These are phyloP conservation scores for Bathynomus jamesi DNA, from an alignment of 1,140 invertebrate species.

Conservation along the genomic window DNA sequence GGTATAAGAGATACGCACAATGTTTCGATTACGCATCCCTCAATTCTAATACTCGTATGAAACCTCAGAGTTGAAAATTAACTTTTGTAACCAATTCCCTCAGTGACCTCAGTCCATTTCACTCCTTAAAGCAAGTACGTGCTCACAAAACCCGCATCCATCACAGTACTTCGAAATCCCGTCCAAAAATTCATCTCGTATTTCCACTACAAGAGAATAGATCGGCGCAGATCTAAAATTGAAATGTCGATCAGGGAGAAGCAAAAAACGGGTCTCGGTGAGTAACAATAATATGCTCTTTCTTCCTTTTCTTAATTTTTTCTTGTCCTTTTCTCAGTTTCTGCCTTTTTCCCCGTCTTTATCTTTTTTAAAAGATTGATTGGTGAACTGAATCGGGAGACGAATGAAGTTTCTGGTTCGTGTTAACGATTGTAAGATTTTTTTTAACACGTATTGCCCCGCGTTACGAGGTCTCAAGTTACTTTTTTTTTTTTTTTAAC, in stretches of 20 bases:
- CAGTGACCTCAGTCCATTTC: constrained; percentile 7
- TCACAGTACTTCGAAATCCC: constrained; percentile 28
- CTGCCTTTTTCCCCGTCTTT: background rate
- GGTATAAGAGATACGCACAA: background rate
- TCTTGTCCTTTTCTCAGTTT: background rate
- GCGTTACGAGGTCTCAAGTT: too few relatives aligned
- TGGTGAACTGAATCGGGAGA: too few relatives aligned
- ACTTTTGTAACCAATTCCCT: background rate
- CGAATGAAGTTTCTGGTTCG: too few relatives aligned
- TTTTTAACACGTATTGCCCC: too few relatives aligned
- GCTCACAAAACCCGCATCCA: constrained; percentile 22
- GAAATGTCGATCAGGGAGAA: constrained; percentile 26
- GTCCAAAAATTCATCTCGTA: constrained; percentile 30
- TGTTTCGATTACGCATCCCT: background rate
- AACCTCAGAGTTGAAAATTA: background rate
- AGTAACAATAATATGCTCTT: background rate
- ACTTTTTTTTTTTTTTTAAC: too few relatives aligned
- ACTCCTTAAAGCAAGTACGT: constrained; percentile 30
- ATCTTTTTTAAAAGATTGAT: background rate
- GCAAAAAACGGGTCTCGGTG: constrained; percentile 19
- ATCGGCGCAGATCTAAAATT: constrained; percentile 20
- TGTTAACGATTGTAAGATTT: too few relatives aligned
- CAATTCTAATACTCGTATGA: background rate
- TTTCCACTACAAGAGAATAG: constrained; percentile 25
- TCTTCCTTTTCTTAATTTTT: background rate